Evolutionary conservation across 2,113 vertebrate genomes (phyloP).

Genomic region (Psettodes erumei): DNA sequence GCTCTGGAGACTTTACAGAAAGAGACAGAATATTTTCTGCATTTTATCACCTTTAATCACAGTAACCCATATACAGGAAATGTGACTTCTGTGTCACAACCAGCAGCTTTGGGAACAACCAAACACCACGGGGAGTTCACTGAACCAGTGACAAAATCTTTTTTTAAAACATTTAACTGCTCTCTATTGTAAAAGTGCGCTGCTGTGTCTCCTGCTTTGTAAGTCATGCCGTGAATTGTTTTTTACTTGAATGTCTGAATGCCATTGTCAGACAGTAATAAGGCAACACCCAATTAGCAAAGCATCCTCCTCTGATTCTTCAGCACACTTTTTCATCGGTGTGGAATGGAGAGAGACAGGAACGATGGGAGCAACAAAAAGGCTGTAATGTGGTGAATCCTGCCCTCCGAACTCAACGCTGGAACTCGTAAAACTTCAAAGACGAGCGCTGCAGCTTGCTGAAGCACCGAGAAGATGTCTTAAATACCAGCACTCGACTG

Average conservation of each 20-base stretch:
- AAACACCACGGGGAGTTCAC: background rate
- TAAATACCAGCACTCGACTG: constrained; percentile 8
- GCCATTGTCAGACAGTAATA: background rate
- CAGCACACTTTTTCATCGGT: background rate
- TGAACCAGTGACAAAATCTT: background rate
- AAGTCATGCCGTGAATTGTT: background rate
- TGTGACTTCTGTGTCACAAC: constrained; percentile 12
- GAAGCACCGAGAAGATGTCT: background rate
- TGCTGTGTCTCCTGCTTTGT: background rate
- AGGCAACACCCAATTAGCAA: constrained; percentile 10
- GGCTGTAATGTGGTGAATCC: background rate
- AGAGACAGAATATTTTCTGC: constrained; percentile 1
- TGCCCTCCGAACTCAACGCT: background rate
- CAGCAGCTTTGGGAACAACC: constrained; percentile 21
- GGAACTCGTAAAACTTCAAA: background rate
- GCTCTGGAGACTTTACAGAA: constrained; percentile 36
- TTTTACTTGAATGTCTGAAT: constrained; percentile 4
- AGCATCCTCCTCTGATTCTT: background rate
- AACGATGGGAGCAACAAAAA: background rate
- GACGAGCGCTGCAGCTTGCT: background rate
- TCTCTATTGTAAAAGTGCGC: background rate
- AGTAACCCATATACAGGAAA: constrained; percentile 8
- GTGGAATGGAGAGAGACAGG: constrained; percentile 36
- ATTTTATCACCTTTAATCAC: constrained; percentile 18
- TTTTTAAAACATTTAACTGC: too few relatives aligned